phyloP scores from a whole-genome alignment of 2,888 invertebrate species.

The Stenotaenia linearis region DNA sequence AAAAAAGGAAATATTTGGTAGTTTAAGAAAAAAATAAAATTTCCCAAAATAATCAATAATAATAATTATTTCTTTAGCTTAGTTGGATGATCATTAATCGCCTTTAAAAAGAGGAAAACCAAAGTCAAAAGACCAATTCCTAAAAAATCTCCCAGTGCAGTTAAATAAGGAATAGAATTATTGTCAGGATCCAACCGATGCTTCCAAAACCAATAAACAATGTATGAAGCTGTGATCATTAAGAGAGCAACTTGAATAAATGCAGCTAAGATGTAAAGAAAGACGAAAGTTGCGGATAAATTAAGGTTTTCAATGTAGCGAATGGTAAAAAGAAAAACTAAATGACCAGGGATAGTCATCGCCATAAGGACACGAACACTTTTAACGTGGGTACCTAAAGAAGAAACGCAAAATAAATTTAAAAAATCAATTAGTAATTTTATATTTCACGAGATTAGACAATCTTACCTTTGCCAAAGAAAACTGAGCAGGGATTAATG shows the following conservation, averaged over 20 bases:
- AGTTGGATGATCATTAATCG: background rate
- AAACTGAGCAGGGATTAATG: constrained; percentile 34
- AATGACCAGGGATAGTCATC: constrained; percentile 84
- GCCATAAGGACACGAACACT: constrained; percentile 67
- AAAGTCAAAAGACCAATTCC: constrained; percentile 72
- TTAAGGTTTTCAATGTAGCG: constrained; percentile 75
- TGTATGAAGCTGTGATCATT: constrained; percentile 74
- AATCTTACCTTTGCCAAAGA: constrained; percentile 32
- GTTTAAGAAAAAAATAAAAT: background rate
- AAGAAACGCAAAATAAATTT: background rate
- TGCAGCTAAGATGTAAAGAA: constrained; percentile 74
- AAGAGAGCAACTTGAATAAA: constrained; percentile 64
- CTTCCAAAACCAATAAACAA: constrained; percentile 85
- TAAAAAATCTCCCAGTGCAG: constrained; percentile 86
- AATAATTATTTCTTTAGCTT: background rate
- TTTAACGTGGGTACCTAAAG: constrained; percentile 56
- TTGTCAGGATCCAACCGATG: constrained; percentile 87
- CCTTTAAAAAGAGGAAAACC: constrained; percentile 63
- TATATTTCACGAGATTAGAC: too few relatives aligned
- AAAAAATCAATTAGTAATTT: too few relatives aligned
- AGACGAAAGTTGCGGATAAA: constrained; percentile 73
- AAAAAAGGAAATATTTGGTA: too few relatives aligned
- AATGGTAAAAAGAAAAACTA: constrained; percentile 83
- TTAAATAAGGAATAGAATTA: constrained; percentile 86
- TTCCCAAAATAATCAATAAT: background rate